These are phyloP conservation scores for Hypolimnas misippus DNA, from an alignment of 2,888 invertebrate species.

Conservation along the genomic window DNA sequence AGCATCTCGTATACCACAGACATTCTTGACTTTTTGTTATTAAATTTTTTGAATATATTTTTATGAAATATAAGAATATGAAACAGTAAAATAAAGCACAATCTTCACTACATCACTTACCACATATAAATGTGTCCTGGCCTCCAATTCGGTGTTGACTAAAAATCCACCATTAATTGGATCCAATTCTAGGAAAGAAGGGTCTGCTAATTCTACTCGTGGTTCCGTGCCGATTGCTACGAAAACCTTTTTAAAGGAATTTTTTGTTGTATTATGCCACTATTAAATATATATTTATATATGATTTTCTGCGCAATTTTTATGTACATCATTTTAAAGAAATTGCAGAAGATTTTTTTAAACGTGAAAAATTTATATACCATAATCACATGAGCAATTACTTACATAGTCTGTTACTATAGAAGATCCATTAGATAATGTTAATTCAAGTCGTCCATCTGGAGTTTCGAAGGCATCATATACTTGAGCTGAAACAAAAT, in stretches of 20 bases:
- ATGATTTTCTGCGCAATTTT: too few relatives aligned
- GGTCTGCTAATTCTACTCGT: conserved; percentile 60
- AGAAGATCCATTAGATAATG: conserved; percentile 66
- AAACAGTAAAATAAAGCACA: too few relatives aligned
- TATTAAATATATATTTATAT: too few relatives aligned
- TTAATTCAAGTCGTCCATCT: conserved; percentile 66
- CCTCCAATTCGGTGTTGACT: conserved; percentile 72
- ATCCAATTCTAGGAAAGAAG: conserved; percentile 65
- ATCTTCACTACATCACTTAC: conserved; percentile 56
- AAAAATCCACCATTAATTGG: conserved; percentile 63
- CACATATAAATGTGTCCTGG: conserved; percentile 70
- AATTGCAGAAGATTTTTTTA: too few relatives aligned
- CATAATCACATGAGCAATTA: conserved; percentile 23
- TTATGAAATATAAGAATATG: too few relatives aligned
- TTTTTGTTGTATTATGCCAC: background rate
- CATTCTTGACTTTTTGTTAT: too few relatives aligned
- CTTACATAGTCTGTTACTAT: conserved; percentile 70
- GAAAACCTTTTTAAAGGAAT: conserved; percentile 45
- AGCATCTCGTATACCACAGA: too few relatives aligned
- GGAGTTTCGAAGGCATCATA: conserved; percentile 67
- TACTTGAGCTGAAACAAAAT: conserved; percentile 62
- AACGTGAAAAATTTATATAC: too few relatives aligned
- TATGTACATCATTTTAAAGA: too few relatives aligned
- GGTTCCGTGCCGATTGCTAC: conserved; percentile 59
- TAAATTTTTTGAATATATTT: too few relatives aligned